These are phyloP conservation scores for Oceanites oceanicus DNA, from an alignment of 2,113 vertebrate species.

Conservation along the genomic window DNA sequence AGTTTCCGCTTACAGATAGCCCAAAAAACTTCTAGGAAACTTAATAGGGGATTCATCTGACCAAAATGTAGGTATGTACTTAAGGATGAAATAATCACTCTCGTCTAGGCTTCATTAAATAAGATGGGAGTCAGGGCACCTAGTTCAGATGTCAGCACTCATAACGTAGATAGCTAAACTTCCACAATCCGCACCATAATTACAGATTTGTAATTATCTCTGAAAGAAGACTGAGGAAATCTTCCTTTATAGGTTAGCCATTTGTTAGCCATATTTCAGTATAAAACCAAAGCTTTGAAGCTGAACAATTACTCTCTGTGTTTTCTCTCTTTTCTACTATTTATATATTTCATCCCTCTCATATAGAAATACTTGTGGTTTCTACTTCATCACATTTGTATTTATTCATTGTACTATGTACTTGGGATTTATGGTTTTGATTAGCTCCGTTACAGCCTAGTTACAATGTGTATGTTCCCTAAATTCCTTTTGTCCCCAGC, in stretches of 20 bases:
- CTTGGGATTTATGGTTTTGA: neutral
- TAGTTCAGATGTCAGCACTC: neutral
- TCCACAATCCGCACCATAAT: neutral
- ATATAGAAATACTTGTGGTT: neutral
- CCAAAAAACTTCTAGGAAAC: neutral
- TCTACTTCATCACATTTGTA: neutral
- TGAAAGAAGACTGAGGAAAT: neutral
- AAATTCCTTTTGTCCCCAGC: neutral
- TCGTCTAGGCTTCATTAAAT: neutral
- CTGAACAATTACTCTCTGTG: neutral
- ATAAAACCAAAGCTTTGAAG: neutral
- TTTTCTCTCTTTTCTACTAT: neutral
- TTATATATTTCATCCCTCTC: neutral
- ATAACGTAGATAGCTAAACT: neutral
- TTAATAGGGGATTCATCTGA: neutral
- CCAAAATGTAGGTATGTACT: neutral
- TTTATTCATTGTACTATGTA: accelerated
- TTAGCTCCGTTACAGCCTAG: neutral
- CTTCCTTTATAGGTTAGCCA: neutral
- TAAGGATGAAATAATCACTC: neutral
- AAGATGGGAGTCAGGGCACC: neutral
- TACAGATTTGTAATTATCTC: neutral
- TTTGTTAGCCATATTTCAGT: neutral
- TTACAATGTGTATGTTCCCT: neutral
- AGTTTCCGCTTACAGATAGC: neutral